Evolutionary conservation across 2,888 invertebrate genomes (phyloP).

Genomic region (Brachyptera putata): DNA sequence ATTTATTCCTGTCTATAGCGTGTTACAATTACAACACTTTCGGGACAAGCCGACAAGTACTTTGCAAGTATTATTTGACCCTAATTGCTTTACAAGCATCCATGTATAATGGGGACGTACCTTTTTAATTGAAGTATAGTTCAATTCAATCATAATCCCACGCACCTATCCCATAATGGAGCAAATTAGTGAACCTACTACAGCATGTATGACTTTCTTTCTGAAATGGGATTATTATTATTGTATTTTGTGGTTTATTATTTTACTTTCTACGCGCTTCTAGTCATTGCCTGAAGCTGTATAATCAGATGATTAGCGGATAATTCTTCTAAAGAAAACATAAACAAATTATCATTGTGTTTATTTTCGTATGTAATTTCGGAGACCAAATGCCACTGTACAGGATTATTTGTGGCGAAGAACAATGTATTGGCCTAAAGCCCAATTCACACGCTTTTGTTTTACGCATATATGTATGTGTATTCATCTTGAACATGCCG

Average conservation of each 20-base stretch:
- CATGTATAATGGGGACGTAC: constrained; percentile 8
- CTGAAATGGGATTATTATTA: background rate
- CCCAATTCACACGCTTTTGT: constrained; percentile 13
- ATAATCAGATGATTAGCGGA: no score
- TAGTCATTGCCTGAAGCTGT: no score
- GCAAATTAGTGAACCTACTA: background rate
- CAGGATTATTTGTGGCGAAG: no score
- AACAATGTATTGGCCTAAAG: no score
- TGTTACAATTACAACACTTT: background rate
- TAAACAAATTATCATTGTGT: no score
- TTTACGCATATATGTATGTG: background rate
- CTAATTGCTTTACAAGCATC: constrained; percentile 4
- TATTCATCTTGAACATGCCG: background rate
- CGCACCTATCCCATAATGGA: background rate
- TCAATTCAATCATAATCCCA: constrained; percentile 4
- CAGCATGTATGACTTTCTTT: background rate
- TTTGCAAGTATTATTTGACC: constrained; percentile 9
- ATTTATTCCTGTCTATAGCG: background rate
- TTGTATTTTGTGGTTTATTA: background rate
- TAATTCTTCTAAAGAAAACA: no score
- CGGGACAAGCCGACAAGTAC: background rate
- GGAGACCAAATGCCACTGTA: no score
- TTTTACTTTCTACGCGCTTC: background rate
- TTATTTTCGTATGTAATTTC: no score
- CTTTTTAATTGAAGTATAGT: background rate